Base-by-base conservation (phyloP, 1,140 invertebrate species). In the Atta cephalotes region DNA sequence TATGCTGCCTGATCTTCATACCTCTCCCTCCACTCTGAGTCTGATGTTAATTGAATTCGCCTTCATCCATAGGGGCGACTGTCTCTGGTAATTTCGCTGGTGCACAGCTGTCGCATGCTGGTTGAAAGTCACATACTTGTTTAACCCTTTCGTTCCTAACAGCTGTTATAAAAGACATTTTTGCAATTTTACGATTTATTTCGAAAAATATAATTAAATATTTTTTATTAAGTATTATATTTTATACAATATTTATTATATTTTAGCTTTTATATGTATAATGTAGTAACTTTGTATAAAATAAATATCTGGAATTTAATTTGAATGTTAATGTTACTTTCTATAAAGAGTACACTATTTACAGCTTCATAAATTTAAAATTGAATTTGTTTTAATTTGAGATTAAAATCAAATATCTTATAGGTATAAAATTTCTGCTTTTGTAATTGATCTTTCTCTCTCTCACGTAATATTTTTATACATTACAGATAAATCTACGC, bases 401-500 rank as follows among this genome's bases (percentile, higher is more conserved):
- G 18, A 49, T 3, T 2, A 65, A 45, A 25, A 45, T 74, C 18
- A 53, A 56, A 12, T 2, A 9, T n/a, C n/a, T 12, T 31, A 45
- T 45, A 49, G n/a, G 25, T 18, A 31, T 16, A 51, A 62, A 72
- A 45, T 25, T 21, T 76, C 21, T 35, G n/a, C 2, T 51, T 51
- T 25, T 10, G 7, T 74, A 49, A 45, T 74, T 45, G 0, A 9
- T 21, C 39, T 60, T 5, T 21, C 39, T 68, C 31, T 86, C 4
- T 25, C 25, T 25, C 25, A 25, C 0, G n/a, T 3, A 7, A 21
- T 81, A 0, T 86, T 86, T 90, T 87, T 93, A 86, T 95, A 87
- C 94, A 89, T 97, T 97, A 39, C 97, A 98, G 99, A 99, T 99
- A 94, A 99, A 99, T 96, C 96, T 99, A 93, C 97, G 98, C 93